Conservation (phyloP, 2,113 vertebrate genomes). For the Atlantisia rogersi region DNA sequence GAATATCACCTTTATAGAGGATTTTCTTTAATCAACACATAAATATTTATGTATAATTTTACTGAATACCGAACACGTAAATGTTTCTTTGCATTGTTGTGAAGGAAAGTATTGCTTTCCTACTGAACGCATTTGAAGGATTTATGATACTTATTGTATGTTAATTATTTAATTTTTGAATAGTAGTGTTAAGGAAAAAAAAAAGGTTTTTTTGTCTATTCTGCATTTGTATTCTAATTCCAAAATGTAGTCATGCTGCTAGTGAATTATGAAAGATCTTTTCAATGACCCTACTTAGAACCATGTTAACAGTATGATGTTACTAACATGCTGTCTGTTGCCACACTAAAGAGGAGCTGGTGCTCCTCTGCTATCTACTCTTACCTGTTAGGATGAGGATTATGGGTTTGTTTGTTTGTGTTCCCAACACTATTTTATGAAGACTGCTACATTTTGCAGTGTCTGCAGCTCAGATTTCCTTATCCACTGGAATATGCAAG, state of each 20-base stretch:
- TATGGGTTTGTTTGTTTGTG: neutral
- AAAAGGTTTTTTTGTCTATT: neutral
- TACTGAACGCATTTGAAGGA: neutral
- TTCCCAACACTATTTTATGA: neutral
- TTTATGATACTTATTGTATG: neutral
- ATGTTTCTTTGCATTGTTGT: neutral
- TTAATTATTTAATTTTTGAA: neutral
- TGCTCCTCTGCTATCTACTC: neutral
- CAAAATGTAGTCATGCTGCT: neutral
- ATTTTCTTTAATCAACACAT: neutral
- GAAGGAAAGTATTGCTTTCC: neutral
- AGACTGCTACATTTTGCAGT: neutral
- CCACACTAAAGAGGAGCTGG: neutral
- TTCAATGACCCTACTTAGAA: neutral
- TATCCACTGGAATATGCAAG: neutral
- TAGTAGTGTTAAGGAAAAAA: neutral
- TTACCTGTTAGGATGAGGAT: neutral
- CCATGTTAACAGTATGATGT: neutral
- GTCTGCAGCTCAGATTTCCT: neutral
- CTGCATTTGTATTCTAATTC: neutral
- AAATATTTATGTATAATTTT: neutral
- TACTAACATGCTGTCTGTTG: neutral
- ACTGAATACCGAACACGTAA: neutral
- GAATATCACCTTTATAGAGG: neutral
- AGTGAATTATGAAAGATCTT: neutral